Evolutionary conservation across 2,888 invertebrate species (phyloP).

Genomic region (Apeira syringaria): DNA sequence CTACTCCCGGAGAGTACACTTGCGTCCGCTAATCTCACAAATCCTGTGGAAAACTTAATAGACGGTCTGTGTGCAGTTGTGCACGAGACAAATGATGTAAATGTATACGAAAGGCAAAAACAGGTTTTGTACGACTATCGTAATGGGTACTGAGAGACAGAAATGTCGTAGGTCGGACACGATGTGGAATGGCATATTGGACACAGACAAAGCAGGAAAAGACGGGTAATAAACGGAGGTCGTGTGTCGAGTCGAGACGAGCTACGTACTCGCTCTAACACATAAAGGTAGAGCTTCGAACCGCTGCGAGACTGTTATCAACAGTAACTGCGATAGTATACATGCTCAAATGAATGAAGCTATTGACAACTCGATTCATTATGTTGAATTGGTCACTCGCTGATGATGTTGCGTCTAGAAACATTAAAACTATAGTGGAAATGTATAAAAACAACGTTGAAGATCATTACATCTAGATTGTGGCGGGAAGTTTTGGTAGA

Average conservation of each 20-base stretch:
- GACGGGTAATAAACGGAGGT: slow-evolving; percentile 41
- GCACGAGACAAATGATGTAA: slow-evolving; percentile 20
- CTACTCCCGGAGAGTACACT: slow-evolving; percentile 27
- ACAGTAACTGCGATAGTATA: slow-evolving; percentile 50
- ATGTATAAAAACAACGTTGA: too few species aligned
- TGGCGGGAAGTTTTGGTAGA: too few species aligned
- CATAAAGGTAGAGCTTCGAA: slow-evolving; percentile 30
- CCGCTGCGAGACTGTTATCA: slow-evolving; percentile 42
- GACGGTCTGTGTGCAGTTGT: slow-evolving; percentile 16
- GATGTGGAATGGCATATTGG: slow-evolving; percentile 36
- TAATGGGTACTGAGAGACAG: slow-evolving; percentile 35
- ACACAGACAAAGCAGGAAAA: slow-evolving; percentile 43
- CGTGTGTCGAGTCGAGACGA: slow-evolving; percentile 9
- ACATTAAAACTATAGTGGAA: too few species aligned
- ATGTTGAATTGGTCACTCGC: too few species aligned
- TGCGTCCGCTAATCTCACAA: slow-evolving; percentile 10
- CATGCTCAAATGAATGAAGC: slow-evolving; percentile 52
- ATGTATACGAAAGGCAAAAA: slow-evolving; percentile 29
- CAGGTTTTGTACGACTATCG: slow-evolving; percentile 36
- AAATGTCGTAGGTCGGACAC: slow-evolving; percentile 37
- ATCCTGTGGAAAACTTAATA: slow-evolving; percentile 16
- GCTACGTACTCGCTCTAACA: slow-evolving; percentile 41
- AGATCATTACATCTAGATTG: too few species aligned
- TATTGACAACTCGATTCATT: slow-evolving; percentile 20
- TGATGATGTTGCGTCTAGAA: too few species aligned